These are phyloP conservation scores for Sinopyrophorus schimmeli DNA, from an alignment of 2,888 invertebrate genomes.

Conservation along the genomic window DNA sequence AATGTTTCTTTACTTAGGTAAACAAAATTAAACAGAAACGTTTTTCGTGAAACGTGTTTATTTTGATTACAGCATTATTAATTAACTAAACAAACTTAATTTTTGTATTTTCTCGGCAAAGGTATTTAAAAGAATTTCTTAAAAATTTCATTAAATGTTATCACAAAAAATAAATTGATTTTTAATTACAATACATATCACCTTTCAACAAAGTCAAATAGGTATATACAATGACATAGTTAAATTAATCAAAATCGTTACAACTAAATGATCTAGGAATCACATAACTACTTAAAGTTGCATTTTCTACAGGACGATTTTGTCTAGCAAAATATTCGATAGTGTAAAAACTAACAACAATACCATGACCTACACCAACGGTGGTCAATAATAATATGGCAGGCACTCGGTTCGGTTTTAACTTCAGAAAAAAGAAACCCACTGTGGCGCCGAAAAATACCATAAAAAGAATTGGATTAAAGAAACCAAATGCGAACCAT, in stretches of 20 bases:
- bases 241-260: constrained; percentile 4
- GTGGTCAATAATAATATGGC: constrained; percentile 87
- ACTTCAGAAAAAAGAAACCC: constrained; percentile 61
- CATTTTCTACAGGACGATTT: constrained; percentile 66
- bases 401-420: constrained; percentile 57
- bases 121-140: too few relatives aligned
- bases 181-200: too few relatives aligned
- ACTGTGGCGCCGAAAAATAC: constrained; percentile 74
- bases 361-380: constrained; percentile 76
- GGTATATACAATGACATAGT: too few relatives aligned
- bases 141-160: too few relatives aligned
- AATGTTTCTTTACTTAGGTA: too few relatives aligned
- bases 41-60: too few relatives aligned
- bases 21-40: too few relatives aligned
- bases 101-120: too few relatives aligned
- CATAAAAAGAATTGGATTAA: constrained; percentile 83
- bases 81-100: too few relatives aligned
- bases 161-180: too few relatives aligned
- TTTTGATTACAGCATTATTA: too few relatives aligned
- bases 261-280: constrained; percentile 59
- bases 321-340: constrained; percentile 84
- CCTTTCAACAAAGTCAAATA: too few relatives aligned
- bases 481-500: constrained; percentile 77
- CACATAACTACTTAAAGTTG: constrained; percentile 54
- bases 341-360: constrained; percentile 75